Conservation (phyloP, 1,140 invertebrate species). For the Matsumurasca onukii region DNA sequence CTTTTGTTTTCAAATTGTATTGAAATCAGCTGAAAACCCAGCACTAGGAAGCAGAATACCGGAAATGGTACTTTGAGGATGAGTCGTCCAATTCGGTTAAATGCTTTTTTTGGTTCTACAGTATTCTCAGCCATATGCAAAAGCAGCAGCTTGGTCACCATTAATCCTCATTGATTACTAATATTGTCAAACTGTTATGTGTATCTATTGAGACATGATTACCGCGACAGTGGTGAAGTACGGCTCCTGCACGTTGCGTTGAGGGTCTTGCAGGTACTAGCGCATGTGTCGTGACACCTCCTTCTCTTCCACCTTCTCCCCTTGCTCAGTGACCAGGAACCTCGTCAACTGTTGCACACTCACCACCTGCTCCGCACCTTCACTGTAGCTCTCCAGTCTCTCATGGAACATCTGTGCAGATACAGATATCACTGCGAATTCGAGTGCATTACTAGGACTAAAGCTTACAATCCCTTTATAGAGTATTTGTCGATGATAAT, state of each 20-base stretch:
- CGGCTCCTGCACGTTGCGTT: slow-evolving; percentile 77
- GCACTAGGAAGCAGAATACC: too few species aligned
- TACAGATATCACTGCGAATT: slow-evolving; percentile 29
- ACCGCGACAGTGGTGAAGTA: slow-evolving; percentile 76
- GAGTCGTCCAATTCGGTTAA: too few species aligned
- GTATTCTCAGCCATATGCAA: too few species aligned
- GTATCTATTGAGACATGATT: too few species aligned
- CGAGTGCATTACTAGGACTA: neutral
- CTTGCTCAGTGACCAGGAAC: slow-evolving; percentile 80
- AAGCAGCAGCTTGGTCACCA: too few species aligned
- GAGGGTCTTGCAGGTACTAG: slow-evolving; percentile 74
- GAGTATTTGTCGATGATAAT: neutral
- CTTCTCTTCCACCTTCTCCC: slow-evolving; percentile 64
- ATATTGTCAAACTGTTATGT: too few species aligned
- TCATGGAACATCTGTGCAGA: slow-evolving; percentile 61
- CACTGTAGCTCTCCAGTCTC: slow-evolving; percentile 63
- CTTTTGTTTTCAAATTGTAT: too few species aligned
- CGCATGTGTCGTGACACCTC: slow-evolving; percentile 71
- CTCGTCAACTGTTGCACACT: slow-evolving; percentile 74
- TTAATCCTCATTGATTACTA: too few species aligned
- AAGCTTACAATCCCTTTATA: neutral
- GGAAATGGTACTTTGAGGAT: too few species aligned
- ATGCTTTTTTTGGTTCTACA: too few species aligned
- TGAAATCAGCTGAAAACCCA: too few species aligned
- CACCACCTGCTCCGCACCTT: slow-evolving; percentile 61